Evolutionary conservation across 2,113 vertebrate genomes (phyloP).

Genomic region (Strix aluco): DNA sequence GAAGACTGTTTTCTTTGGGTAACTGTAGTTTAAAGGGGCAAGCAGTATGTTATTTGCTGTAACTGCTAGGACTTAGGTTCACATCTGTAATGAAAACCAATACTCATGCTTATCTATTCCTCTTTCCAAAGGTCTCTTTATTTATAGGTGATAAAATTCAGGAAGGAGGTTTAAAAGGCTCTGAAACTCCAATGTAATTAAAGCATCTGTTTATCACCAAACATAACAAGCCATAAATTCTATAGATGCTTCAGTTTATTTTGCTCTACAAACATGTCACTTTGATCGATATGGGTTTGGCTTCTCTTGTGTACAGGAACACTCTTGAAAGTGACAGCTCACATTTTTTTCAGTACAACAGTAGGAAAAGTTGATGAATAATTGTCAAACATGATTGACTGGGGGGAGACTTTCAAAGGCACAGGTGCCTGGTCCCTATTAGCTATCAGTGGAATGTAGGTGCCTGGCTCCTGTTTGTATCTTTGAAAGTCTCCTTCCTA

Average conservation of each 20-base stretch:
- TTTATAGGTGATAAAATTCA: conserved; percentile 55
- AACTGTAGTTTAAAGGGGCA: not conserved
- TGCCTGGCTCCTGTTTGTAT: not conserved
- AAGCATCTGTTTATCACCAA: conserved; percentile 69
- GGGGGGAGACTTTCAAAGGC: conserved; percentile 35
- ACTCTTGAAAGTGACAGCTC: conserved; percentile 48
- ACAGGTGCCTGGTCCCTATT: not conserved
- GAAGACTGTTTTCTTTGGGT: not conserved
- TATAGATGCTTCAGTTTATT: conserved; percentile 66
- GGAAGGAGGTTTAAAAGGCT: conserved; percentile 40
- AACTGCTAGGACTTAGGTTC: not conserved
- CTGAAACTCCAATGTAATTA: conserved; percentile 66
- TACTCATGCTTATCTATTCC: conserved; percentile 25
- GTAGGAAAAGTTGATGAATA: conserved; percentile 19
- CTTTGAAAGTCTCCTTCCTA: conserved; percentile 34
- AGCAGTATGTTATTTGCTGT: not conserved
- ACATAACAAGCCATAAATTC: conserved; percentile 69
- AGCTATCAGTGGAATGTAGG: conserved; percentile 18
- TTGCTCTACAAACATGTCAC: conserved; percentile 59
- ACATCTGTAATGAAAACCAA: not conserved
- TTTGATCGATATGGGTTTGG: conserved; percentile 65
- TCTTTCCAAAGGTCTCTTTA: conserved; percentile 30
- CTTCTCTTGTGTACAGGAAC: conserved; percentile 30
- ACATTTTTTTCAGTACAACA: not conserved
- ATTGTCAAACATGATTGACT: conserved; percentile 21